Evolutionary conservation across 2,888 invertebrate genomes (phyloP), one percentile per base, ranked within the genome.

Genomic region (Idaea straminata): DNA sequence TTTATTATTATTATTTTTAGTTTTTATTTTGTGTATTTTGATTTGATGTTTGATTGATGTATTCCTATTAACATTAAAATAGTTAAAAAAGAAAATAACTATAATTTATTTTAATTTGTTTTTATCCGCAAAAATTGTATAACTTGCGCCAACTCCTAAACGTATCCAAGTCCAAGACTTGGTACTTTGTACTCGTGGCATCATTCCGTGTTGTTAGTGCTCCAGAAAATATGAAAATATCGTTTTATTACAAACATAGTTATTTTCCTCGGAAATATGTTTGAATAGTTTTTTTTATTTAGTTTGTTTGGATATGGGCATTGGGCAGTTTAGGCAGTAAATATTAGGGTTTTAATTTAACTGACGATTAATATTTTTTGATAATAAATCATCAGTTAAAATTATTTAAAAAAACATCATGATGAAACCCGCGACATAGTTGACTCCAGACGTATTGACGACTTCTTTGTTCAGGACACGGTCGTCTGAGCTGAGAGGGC

Each of bases 151-250:
- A 76, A 61, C 63, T 67, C 68, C 68, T 65, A 78, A 83, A 80
- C 82, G 80, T 83, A 83, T 83, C 80, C 77, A 79, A 83, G 84
- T 81, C 80, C 75, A 75, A 85, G 86, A 83, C 86, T 84, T 83
- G 80, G 80, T 84, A 84, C 85, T 86, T 85, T 79, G 81, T 83
- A 77, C 80, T 73, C 75, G 82, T 80, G 77, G 80, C 85, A 83
- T 83, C 85, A 82, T 83, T 83, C 75, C 77, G 75, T 77, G 84
- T 87, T 84, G 83, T 84, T 87, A 86, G 83, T 83, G 81, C 79
- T 68, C 67, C 66, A 72, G 77, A 80, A 83, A 84, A 85, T 86
- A 86, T 84, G 83, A 88, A 87, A 87, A 86, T 85, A 87, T 83
- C 82, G 83, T 83, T 83, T 83, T 86, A 83, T 78, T 82, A 78